These are phyloP conservation scores for Chamaetylas fuelleborni DNA, from an alignment of 2,113 vertebrate species.

Conservation along the genomic window DNA sequence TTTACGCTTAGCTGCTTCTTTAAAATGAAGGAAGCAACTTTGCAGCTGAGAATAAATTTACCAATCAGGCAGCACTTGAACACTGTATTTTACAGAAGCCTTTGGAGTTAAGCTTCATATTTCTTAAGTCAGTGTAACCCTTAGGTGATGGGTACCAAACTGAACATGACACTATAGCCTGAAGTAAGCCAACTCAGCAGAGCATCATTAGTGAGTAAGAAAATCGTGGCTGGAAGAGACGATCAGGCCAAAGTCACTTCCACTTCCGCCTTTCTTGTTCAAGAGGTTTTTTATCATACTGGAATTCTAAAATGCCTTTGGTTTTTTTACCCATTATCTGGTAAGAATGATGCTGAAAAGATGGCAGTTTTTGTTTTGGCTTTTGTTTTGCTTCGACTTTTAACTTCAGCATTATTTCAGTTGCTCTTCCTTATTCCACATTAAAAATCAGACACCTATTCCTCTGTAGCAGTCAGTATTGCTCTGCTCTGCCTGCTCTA, in stretches of 20 bases:
- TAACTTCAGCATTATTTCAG: not conserved
- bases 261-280: not conserved
- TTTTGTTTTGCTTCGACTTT: not conserved
- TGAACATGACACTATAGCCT: not conserved
- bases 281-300: not conserved
- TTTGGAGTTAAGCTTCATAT: not conserved
- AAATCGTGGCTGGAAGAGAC: not conserved
- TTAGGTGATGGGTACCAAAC: not conserved
- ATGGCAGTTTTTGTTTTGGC: not conserved
- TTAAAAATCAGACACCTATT: constrained; percentile 5
- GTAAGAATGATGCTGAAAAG: not conserved
- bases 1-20: not conserved
- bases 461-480: not conserved
- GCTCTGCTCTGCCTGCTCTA: not conserved
- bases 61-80: not conserved
- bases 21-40: not conserved
- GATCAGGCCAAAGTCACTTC: not conserved
- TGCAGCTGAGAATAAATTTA: not conserved
- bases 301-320: not conserved
- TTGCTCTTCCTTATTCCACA: not conserved
- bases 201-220: not conserved
- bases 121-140: not conserved
- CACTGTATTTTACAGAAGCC: not conserved
- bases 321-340: not conserved
- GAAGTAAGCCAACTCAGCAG: not conserved